Conservation (phyloP, 2,113 vertebrate species). For the Acrocephalus arundinaceus region DNA sequence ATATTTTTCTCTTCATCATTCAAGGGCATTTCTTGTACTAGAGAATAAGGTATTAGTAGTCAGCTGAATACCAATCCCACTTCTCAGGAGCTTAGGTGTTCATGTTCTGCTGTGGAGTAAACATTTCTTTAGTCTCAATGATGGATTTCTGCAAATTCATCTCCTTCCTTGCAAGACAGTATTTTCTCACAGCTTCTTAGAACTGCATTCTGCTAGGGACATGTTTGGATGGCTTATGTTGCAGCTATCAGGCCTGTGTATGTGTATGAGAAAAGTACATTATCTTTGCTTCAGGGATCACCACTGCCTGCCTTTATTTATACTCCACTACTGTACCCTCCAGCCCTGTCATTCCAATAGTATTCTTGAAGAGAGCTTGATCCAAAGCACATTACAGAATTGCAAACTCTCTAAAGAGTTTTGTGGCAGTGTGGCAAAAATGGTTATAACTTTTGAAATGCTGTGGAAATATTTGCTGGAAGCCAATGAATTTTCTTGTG, state of each 20-base stretch:
- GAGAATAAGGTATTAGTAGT: neutral
- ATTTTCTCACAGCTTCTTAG: conserved; percentile 6
- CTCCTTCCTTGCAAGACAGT: neutral
- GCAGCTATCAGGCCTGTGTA: neutral
- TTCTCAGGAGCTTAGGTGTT: neutral
- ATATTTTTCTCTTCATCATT: neutral
- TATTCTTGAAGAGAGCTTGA: conserved; percentile 39
- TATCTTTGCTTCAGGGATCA: conserved; percentile 62
- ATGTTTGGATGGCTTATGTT: conserved; percentile 27
- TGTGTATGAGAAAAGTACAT: conserved; percentile 56
- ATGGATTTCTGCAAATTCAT: conserved; percentile 11
- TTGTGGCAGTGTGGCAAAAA: conserved; percentile 56
- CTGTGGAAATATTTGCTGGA: conserved; percentile 29
- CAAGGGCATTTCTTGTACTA: neutral
- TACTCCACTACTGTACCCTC: conserved; percentile 34
- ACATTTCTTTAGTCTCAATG: neutral
- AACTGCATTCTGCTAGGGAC: neutral
- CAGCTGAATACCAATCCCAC: neutral
- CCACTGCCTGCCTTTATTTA: conserved; percentile 61
- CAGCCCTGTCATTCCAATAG: conserved; percentile 58
- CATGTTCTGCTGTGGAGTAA: neutral
- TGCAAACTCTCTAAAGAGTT: conserved; percentile 55
- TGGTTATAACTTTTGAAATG: conserved; percentile 56
- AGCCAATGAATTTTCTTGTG: neutral
- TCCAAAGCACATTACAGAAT: conserved; percentile 55